A percentile compares a stretch with the other conserved stretches of the same genome.
Conservation (phyloP, 1,140 invertebrate genomes). For the Penaeus indicus region DNA sequence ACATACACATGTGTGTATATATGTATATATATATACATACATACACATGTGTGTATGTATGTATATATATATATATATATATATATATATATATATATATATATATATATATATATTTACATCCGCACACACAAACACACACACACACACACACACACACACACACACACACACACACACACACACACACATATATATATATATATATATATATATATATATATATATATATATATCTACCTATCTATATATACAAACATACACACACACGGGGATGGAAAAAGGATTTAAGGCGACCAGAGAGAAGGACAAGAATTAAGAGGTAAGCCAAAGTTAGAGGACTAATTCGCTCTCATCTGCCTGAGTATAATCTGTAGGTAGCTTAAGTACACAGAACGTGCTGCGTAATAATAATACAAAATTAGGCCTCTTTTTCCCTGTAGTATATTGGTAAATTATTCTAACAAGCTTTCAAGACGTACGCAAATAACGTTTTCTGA, state of each 20-base stretch:
- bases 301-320: neutral
- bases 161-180: neutral
- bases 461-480: no score
- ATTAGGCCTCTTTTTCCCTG: no score
- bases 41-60: neutral
- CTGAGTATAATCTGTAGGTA: no score
- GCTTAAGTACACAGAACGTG: no score
- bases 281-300: neutral
- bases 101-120: neutral
- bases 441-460: no score
- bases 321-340: neutral
- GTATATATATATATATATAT: slow-evolving; percentile 8
- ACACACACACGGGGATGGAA: neutral
- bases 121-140: neutral
- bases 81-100: slow-evolving; percentile 18
- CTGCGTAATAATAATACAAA: no score
- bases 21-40: neutral
- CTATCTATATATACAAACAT: neutral
- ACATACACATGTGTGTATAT: neutral
- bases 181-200: neutral
- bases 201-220: slow-evolving; percentile 9
- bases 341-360: no score
- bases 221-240: slow-evolving; percentile 10
- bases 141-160: neutral
- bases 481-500: no score